Base-by-base conservation (phyloP, 2,113 vertebrate genomes). In the Anthoscopus minutus region DNA sequence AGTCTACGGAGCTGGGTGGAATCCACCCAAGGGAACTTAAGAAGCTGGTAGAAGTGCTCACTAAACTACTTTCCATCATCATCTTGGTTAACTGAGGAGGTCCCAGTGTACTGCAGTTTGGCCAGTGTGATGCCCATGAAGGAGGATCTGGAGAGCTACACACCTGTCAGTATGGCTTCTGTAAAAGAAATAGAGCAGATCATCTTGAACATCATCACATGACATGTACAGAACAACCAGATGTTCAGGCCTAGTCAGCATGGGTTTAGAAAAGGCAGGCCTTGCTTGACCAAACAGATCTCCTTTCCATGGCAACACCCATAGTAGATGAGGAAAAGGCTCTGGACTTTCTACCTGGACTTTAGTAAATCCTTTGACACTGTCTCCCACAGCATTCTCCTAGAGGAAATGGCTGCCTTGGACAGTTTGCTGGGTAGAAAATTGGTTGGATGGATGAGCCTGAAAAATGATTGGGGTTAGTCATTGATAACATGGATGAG, bases 401-500 rank as follows among this genome's bases (percentile, higher is more conserved):
- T 25, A 10, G 30, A 87, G 24, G 57, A 50, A 33, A 10, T 28
- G 10, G 15, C 58, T 37, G 3, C 14, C 6, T 40, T 76, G 21
- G 47, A 61, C 10, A 31, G 2, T 24, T 37, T 33, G 1, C 13
- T 57, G 28, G 1, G 13, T 30, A 17, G 33, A 57, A 83, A 77
- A 48, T 11, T 28, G 15, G 4, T 2, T 33, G 40, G 12, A 42
- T 28, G 18, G 3, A 22, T n/a, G 5, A 51, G 19, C 27, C 33
- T 71, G 14, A 53, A 67, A 28, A 56, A 9, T 38, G 17, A 4
- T 13, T 66, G 38, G 16, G 9, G 4, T 17, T 7, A 78, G 28
- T 58, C 33, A 30, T 11, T 0, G 0, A 51, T 2, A 15, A 45
- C 16, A 31, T n/a, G 24, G n/a, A n/a, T 1, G 2, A 40, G 19